A percentile compares a stretch with the other conserved stretches of the same genome.
phyloP scores from a whole-genome alignment of 2,113 vertebrate genomes.

The Theropithecus gelada region DNA sequence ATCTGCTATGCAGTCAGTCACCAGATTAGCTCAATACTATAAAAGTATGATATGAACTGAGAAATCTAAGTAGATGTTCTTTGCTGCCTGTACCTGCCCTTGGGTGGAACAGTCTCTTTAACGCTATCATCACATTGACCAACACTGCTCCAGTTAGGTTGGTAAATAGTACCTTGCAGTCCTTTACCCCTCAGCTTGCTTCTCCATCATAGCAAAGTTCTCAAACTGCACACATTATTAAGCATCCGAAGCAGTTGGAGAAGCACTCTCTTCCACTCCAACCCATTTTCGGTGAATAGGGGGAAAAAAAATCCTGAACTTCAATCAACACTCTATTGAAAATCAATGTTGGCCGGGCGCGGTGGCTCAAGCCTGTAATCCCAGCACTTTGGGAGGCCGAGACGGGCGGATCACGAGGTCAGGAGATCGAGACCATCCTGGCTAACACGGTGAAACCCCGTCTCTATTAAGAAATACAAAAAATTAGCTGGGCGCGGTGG shows the following conservation, averaged over 20 bases:
- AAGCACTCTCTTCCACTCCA: not conserved
- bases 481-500: too few relatives aligned
- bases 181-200: not conserved
- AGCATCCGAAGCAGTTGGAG: not conserved
- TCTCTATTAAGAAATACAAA: too few relatives aligned
- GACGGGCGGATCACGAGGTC: too few relatives aligned
- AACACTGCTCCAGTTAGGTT: not conserved
- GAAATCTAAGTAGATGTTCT: not conserved
- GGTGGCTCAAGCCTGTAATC: too few relatives aligned
- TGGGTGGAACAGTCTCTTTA: not conserved
- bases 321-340: not conserved
- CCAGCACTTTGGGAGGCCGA: too few relatives aligned
- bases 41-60: not conserved
- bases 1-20: not conserved
- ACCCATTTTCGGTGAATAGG: not conserved
- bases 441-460: too few relatives aligned
- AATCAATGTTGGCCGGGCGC: conserved; percentile 22
- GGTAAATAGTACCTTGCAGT: not conserved
- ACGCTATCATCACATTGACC: not conserved
- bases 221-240: not conserved
- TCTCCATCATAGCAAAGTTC: not conserved
- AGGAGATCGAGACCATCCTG: too few relatives aligned
- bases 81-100: not conserved
- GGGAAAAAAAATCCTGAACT: not conserved
- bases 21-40: not conserved